These are phyloP conservation scores for Phrynocephalus guinanensis DNA, from an alignment of 2,797 vertebrate genomes.

Conservation along the genomic window DNA sequence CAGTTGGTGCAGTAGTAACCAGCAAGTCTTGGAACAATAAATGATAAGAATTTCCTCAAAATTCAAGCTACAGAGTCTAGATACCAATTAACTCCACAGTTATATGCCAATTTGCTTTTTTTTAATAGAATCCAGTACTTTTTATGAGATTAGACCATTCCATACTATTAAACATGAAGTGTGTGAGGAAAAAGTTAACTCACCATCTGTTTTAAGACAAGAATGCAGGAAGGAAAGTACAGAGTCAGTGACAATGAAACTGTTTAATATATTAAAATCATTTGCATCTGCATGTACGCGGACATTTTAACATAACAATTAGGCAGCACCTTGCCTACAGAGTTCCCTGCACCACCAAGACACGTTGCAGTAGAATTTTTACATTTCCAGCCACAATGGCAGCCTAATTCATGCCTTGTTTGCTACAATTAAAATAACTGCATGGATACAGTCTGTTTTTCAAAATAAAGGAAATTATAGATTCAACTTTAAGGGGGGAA, in stretches of 20 bases:
- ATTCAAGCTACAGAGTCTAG: conserved; percentile 28
- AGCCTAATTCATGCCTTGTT: neutral
- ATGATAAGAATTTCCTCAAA: conserved; percentile 10
- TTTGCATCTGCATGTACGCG: neutral
- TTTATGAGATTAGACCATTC: conserved; percentile 77
- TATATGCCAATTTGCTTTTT: conserved; percentile 51
- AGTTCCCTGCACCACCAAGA: neutral
- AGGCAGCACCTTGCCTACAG: neutral
- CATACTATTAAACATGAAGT: conserved; percentile 65
- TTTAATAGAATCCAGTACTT: conserved; percentile 65
- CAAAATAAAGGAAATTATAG: neutral
- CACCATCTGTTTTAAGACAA: conserved; percentile 83
- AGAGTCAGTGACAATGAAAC: conserved; percentile 72
- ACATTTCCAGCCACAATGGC: neutral
- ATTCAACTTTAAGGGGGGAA: neutral
- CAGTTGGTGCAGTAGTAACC: conserved; percentile 69
- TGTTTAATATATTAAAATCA: conserved; percentile 43
- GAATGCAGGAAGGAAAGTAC: conserved; percentile 81
- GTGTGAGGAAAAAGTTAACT: conserved; percentile 73
- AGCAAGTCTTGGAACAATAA: conserved; percentile 49
- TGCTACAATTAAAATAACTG: neutral
- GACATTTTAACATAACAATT: neutral
- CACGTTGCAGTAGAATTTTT: neutral
- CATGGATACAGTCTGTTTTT: neutral
- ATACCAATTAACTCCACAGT: conserved; percentile 51